Evolutionary conservation across 2,888 invertebrate species (phyloP), one percentile per base, ranked within the genome.

Genomic region (Xestia c-nigrum): DNA sequence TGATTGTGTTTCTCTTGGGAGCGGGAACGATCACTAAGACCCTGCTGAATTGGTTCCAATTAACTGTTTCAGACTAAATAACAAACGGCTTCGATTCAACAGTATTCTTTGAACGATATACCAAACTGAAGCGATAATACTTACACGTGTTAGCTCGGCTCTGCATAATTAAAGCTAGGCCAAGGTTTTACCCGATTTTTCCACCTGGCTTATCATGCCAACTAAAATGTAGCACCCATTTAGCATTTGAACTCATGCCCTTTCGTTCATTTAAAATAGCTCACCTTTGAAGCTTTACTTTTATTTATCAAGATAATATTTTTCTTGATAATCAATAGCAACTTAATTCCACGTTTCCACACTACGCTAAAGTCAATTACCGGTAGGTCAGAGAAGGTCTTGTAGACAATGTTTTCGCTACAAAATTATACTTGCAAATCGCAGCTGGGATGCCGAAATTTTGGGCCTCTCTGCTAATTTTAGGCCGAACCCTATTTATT

Each of bases 391-490:
- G 10, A 40, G 59, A 71, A 68, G 59, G 64, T 65, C 65, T 57
- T 72, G 50, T 31, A 65, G 57, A 52, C 71, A 43, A 74, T 74
- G 72, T 69, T 77, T 78, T 64, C 55, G 69, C 63, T 70, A 74
- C 81, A 69, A 72, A 72, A 81, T 84, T 78, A 84, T 55, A 74
- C 81, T 84, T 84, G 78, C 81, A 84, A 84, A 84, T 72, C 12
- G 50, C 67, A 55, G 31, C 57, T 40, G 19, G 19, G 40, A 40
- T 66, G 31, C 31, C 46, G 38, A 64, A n/a, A 69, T 64, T 69
- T 77, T 50, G 47, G 65, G 59, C 6, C 38, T n/a, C 47, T 63
- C 10, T n/a, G 43, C 43, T 68, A 59, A 83, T 74, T 74, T 78
- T 66, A 71, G 78, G 74, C 40, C 50, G 46, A 38, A 70, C 83